Conservation (phyloP, 2,797 vertebrate genomes). For the Myiotriccus ornatus region DNA sequence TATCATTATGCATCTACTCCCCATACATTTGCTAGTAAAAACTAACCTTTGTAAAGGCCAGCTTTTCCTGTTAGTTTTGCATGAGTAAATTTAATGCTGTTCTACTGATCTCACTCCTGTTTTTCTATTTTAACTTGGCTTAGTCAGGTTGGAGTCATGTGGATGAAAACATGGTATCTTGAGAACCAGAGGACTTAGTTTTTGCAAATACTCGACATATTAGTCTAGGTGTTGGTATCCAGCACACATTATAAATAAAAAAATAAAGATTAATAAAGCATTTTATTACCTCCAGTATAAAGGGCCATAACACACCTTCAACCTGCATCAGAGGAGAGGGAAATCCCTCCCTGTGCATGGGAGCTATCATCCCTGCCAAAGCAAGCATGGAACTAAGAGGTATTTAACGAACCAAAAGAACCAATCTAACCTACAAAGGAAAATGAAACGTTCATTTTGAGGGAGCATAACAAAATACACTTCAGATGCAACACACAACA, state of each 20-base stretch:
- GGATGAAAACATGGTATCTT: background rate
- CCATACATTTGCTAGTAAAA: background rate
- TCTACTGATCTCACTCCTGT: background rate
- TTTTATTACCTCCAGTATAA: background rate
- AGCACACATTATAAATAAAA: background rate
- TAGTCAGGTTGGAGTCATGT: background rate
- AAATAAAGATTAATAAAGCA: background rate
- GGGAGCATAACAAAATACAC: background rate
- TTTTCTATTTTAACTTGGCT: background rate
- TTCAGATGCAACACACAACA: background rate
- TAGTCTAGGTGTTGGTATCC: background rate
- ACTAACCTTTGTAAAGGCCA: constrained; percentile 8
- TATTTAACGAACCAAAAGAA: background rate
- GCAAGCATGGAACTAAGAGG: background rate
- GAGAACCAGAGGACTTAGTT: background rate
- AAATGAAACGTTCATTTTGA: background rate
- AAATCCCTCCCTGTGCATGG: background rate
- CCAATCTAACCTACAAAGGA: background rate
- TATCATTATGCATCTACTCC: background rate
- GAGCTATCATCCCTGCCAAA: background rate
- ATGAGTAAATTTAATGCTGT: background rate
- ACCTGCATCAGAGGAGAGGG: background rate
- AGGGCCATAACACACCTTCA: background rate
- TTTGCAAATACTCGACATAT: background rate
- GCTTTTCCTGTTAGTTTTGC: background rate